phyloP scores from a whole-genome alignment of 2,113 vertebrate genomes.

The Bos indicus region DNA sequence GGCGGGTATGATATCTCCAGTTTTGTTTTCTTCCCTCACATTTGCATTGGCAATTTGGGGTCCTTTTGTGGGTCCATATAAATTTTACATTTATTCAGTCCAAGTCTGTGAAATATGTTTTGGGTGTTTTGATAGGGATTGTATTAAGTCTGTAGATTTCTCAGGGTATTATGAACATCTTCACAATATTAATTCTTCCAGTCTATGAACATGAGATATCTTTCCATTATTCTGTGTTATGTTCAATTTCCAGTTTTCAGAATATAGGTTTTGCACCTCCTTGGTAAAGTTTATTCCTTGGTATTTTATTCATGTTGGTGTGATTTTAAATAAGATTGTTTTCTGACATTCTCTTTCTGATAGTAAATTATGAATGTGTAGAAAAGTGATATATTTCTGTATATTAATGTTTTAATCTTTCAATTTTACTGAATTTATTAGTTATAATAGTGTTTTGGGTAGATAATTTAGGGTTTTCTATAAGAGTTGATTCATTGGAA shows the following conservation, averaged over 20 bases:
- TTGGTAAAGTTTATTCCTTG: neutral
- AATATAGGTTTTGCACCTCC: neutral
- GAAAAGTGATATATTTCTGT: neutral
- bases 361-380: neutral
- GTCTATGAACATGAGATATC: neutral
- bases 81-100: neutral
- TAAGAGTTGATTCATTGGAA: too few relatives aligned
- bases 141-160: neutral
- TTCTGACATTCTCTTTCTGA: neutral
- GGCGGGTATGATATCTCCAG: neutral
- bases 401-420: neutral
- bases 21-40: neutral
- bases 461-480: neutral
- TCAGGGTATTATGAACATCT: neutral
- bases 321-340: neutral
- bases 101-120: neutral
- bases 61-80: neutral
- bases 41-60: neutral
- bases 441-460: neutral
- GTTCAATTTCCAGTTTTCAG: neutral
- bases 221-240: neutral
- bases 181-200: neutral
- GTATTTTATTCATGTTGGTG: neutral
- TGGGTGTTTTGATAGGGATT: neutral
- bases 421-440: neutral